Conservation (phyloP, 2,113 vertebrate species). For the Pontoporia blainvillei region DNA sequence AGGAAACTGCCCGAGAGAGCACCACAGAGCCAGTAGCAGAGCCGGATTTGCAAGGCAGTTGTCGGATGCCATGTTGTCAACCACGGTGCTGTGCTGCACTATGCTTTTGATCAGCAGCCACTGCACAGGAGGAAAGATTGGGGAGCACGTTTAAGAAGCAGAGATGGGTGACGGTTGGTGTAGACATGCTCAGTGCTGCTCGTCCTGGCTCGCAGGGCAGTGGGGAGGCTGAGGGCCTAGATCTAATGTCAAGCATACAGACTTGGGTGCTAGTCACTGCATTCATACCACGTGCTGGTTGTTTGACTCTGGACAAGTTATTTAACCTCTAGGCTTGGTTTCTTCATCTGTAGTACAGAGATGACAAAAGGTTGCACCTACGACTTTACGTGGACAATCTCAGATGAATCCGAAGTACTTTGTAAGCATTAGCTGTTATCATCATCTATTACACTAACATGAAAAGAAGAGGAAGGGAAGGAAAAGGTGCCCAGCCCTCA, state of each 20-base stretch:
- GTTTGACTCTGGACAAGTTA: neutral
- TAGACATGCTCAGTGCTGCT: too few species aligned
- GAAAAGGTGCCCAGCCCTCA: neutral
- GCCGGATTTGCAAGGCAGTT: neutral
- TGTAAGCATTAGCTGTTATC: neutral
- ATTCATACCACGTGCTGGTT: rapidly evolving
- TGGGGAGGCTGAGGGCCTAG: neutral
- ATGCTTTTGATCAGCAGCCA: too few species aligned
- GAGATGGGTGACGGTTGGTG: neutral
- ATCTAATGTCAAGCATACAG: too few species aligned
- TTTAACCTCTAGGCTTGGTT: neutral
- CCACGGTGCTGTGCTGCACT: neutral
- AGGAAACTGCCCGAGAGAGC: neutral
- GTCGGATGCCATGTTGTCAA: neutral
- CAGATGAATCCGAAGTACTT: neutral
- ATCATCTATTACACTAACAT: neutral
- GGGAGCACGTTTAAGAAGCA: neutral
- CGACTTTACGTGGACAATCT: neutral
- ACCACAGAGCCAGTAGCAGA: neutral
- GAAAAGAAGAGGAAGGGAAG: neutral
- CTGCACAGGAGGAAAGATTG: too few species aligned
- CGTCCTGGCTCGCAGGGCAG: too few species aligned
- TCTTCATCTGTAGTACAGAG: neutral
- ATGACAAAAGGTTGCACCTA: neutral
- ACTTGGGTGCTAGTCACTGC: neutral